These are phyloP conservation scores for Eristalis arbustorum DNA, from an alignment of 2,888 invertebrate species.

Conservation along the genomic window DNA sequence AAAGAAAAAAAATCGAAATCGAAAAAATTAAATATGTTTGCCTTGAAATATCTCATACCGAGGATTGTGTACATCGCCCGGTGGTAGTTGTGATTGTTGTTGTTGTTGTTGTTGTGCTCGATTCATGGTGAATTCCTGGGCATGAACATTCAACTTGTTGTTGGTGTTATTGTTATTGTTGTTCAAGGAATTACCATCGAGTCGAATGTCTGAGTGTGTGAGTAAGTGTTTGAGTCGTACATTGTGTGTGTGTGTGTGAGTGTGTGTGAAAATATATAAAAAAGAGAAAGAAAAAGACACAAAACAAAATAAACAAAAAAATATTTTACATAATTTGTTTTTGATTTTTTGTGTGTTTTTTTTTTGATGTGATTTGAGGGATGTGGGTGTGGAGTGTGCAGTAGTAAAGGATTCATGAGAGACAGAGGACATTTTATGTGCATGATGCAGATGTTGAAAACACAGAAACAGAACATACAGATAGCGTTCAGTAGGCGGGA, in stretches of 20 bases:
- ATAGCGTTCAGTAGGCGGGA: conserved; percentile 51
- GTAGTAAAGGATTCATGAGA: conserved; percentile 15
- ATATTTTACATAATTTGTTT: conserved; percentile 11
- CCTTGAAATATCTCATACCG: conserved; percentile 74
- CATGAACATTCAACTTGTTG: conserved; percentile 90
- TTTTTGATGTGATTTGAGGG: background rate
- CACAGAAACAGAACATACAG: conserved; percentile 46
- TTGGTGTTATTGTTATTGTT: conserved; percentile 62
- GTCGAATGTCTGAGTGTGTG: conserved; percentile 82
- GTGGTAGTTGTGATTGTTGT: conserved; percentile 64
- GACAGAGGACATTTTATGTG: conserved; percentile 10
- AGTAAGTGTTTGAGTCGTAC: too few relatives aligned
- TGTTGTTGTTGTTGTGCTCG: conserved; percentile 66
- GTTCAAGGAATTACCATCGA: conserved; percentile 82
- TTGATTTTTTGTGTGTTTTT: conserved; percentile 5
- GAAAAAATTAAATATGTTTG: conserved; percentile 72
- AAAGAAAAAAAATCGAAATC: conserved; percentile 66
- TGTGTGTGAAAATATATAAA: conserved; percentile 21
- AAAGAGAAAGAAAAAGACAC: conserved; percentile 21
- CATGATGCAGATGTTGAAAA: conserved; percentile 31
- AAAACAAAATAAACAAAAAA: conserved; percentile 42
- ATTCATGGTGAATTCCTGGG: conserved; percentile 93
- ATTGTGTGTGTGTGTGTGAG: background rate
- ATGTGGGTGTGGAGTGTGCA: background rate
- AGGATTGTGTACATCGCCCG: conserved; percentile 75